Evolutionary conservation across 1,140 invertebrate genomes (phyloP).

Genomic region (Papilio polyxenes): DNA sequence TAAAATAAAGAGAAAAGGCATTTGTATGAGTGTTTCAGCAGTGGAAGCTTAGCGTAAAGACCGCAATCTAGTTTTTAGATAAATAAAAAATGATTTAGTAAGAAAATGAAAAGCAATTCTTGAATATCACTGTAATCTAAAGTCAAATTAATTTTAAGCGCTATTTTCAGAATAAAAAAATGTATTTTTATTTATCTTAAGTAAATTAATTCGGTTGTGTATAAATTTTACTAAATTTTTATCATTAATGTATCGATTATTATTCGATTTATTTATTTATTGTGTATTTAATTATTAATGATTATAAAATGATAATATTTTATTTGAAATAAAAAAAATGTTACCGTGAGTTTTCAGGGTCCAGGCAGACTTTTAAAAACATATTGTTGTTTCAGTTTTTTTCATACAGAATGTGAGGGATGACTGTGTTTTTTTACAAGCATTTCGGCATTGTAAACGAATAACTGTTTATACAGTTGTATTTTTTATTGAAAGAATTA

Average conservation of each 20-base stretch:
- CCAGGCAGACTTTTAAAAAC: too few species aligned
- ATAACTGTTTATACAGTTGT: too few species aligned
- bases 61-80: conserved; percentile 37
- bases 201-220: conserved; percentile 57
- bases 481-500: background rate
- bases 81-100: conserved; percentile 30
- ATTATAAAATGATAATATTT: background rate
- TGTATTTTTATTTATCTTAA: conserved; percentile 8
- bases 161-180: background rate
- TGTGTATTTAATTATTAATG: background rate
- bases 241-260: background rate
- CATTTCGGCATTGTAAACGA: too few species aligned
- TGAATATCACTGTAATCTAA: conserved; percentile 54
- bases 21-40: background rate
- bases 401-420: too few species aligned
- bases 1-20: background rate
- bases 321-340: too few species aligned
- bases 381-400: too few species aligned
- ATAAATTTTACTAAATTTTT: conserved; percentile 35
- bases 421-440: too few species aligned
- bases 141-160: conserved; percentile 59
- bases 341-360: too few species aligned
- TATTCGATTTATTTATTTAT: background rate
- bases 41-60: background rate
- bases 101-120: conserved; percentile 45